Evolutionary conservation across 2,797 vertebrate genomes (phyloP).

Genomic region (Capromys pilorides): DNA sequence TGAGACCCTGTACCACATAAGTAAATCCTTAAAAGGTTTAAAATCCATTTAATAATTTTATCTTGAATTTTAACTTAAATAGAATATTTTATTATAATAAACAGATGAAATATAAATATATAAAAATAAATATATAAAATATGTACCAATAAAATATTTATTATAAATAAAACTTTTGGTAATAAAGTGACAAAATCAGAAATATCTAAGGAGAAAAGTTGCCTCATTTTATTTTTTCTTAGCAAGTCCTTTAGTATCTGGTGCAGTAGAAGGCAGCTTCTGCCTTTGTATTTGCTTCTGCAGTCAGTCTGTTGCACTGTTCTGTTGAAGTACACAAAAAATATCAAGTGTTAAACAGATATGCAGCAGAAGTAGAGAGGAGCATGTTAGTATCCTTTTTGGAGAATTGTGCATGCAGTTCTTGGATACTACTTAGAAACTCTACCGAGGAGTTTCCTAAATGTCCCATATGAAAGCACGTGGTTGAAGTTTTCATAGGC

Average conservation of each 20-base stretch:
- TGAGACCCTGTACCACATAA: too few relatives aligned
- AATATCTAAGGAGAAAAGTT: background rate
- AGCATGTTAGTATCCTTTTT: background rate
- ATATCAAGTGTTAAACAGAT: background rate
- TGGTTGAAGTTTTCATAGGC: background rate
- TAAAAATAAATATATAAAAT: background rate
- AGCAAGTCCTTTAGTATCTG: background rate
- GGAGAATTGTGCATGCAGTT: background rate
- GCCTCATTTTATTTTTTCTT: background rate
- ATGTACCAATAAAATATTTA: background rate
- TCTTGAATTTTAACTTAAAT: background rate
- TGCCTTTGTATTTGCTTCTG: background rate
- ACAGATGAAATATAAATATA: background rate
- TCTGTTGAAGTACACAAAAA: background rate
- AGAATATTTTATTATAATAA: background rate
- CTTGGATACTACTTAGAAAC: background rate
- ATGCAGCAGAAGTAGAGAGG: background rate
- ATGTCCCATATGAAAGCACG: background rate
- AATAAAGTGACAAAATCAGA: background rate
- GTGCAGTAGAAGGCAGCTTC: background rate
- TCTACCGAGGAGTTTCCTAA: background rate
- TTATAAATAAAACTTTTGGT: background rate
- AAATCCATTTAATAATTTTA: background rate
- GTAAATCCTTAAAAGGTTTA: too few relatives aligned
- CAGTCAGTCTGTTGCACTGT: background rate